phyloP scores from a whole-genome alignment of 2,888 invertebrate species.

The Rotaria magnacalcarata region DNA sequence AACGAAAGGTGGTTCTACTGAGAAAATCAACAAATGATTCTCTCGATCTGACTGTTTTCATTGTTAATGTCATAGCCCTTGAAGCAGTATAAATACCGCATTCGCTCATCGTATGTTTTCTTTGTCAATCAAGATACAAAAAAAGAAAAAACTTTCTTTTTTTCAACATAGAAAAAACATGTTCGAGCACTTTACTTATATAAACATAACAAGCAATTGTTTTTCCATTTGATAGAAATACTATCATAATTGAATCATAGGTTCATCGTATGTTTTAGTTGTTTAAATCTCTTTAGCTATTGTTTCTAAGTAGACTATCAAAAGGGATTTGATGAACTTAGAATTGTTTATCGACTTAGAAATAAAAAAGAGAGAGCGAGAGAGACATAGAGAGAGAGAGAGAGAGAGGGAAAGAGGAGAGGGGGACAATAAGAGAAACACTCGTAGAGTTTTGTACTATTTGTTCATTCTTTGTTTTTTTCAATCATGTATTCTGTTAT shows the following conservation, averaged over 20 bases:
- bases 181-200: no score
- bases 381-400: no score
- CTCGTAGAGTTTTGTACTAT: no score
- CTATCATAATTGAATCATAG: no score
- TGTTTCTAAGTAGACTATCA: background rate
- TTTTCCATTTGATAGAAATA: no score
- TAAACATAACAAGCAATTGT: no score
- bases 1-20: no score
- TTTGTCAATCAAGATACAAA: background rate
- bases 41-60: background rate
- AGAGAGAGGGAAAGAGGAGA: no score
- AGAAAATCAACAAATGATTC: background rate
- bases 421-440: no score
- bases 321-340: background rate
- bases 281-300: background rate
- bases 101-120: background rate
- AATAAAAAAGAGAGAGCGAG: no score
- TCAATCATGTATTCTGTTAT: background rate
- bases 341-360: background rate
- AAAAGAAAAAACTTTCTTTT: background rate
- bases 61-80: background rate
- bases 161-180: background rate
- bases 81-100: background rate
- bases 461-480: background rate
- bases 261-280: no score